Evolutionary conservation across 2,888 invertebrate genomes (phyloP).

Genomic region (Galeruca laticollis): DNA sequence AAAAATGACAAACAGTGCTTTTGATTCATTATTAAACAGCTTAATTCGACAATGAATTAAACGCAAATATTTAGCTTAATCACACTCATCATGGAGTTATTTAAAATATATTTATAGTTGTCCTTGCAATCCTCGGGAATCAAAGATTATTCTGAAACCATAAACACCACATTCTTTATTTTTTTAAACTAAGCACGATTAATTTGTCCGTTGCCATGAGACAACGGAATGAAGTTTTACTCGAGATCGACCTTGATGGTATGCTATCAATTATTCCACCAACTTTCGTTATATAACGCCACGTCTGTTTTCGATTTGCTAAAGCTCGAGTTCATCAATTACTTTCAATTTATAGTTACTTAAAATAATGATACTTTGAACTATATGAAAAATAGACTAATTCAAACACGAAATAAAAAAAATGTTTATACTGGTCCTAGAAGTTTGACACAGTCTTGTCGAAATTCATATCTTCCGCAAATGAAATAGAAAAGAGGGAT

Average conservation of each 20-base stretch:
- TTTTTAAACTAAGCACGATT: background rate
- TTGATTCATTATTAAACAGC: too few species aligned
- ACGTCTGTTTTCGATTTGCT: background rate
- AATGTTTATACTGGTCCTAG: too few species aligned
- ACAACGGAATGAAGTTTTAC: constrained; percentile 2
- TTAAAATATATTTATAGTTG: background rate
- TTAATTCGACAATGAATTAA: too few species aligned
- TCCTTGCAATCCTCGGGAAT: background rate
- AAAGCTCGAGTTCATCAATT: background rate
- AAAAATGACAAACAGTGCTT: too few species aligned
- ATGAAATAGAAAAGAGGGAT: too few species aligned
- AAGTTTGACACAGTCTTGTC: too few species aligned
- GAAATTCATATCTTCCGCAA: too few species aligned
- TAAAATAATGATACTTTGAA: background rate
- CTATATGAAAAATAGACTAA: background rate
- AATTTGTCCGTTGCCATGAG: background rate
- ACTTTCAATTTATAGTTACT: background rate
- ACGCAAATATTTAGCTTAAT: too few species aligned
- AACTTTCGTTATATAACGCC: background rate
- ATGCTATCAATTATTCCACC: background rate
- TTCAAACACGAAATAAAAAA: too few species aligned
- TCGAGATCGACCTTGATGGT: background rate
- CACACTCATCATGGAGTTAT: too few species aligned
- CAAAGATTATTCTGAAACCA: background rate
- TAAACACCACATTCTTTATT: background rate